Percentiles rank a stretch among this genome's conserved stretches.
Evolutionary conservation across 2,797 vertebrate genomes (phyloP).

Genomic region (Gymnothorax javanicus): DNA sequence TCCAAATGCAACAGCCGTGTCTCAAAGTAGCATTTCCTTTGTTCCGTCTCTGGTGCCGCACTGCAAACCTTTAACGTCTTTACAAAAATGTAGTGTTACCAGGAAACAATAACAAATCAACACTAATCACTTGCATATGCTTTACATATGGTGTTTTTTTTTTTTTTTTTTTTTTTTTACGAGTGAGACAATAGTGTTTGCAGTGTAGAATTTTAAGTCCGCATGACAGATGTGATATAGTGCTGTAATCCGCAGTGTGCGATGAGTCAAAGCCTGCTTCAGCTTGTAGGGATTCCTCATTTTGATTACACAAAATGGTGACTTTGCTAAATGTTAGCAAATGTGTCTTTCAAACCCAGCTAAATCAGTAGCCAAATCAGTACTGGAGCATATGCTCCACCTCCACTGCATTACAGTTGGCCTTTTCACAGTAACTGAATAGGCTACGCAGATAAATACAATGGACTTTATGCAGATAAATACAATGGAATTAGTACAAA

Average conservation of each 20-base stretch:
- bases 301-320: not conserved
- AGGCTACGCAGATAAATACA: not conserved
- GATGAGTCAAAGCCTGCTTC: not conserved
- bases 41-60: slow-evolving; percentile 14
- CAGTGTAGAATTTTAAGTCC: slow-evolving; percentile 16
- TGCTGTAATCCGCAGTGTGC: not conserved
- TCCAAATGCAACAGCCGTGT: slow-evolving; percentile 43
- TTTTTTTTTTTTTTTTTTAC: not conserved
- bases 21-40: slow-evolving; percentile 50
- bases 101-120: slow-evolving; percentile 42
- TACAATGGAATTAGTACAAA: not conserved
- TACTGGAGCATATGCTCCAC: too few relatives aligned
- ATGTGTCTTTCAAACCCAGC: not conserved
- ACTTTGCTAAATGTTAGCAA: not conserved
- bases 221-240: slow-evolving; percentile 30
- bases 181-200: slow-evolving; percentile 29
- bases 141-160: slow-evolving; percentile 42
- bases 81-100: slow-evolving; percentile 49
- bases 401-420: too few relatives aligned
- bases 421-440: slow-evolving; percentile 27
- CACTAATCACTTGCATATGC: slow-evolving; percentile 48
- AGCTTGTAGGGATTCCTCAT: not conserved
- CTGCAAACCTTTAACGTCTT: not conserved
- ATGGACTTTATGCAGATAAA: not conserved
- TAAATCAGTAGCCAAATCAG: too few relatives aligned